phyloP scores from a whole-genome alignment of 2,113 vertebrate genomes.

The Muscicapa adusta region DNA sequence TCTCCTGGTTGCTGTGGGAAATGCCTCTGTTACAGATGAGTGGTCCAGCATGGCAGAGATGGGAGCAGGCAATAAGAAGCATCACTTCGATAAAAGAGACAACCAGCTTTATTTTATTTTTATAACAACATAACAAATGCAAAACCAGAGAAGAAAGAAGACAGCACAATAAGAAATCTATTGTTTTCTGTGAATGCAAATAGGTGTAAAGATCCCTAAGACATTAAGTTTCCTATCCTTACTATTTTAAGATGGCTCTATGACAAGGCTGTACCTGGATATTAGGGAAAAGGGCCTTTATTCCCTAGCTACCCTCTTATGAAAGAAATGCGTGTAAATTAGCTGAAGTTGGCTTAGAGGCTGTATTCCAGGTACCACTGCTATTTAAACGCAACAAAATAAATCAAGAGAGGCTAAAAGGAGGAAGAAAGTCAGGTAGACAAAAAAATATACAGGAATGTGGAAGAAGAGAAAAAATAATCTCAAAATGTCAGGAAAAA shows the following conservation, averaged over 20 bases:
- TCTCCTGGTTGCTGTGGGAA: not conserved
- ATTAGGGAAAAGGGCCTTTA: not conserved
- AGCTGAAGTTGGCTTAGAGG: not conserved
- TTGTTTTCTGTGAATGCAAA: not conserved
- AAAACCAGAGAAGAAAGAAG: not conserved
- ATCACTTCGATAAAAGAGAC: not conserved
- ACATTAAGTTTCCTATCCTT: not conserved
- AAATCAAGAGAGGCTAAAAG: not conserved
- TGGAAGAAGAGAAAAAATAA: not conserved
- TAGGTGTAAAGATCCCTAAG: not conserved
- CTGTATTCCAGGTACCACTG: not conserved
- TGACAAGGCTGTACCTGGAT: not conserved
- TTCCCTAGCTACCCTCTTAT: not conserved
- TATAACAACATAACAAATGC: not conserved
- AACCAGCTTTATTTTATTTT: not conserved
- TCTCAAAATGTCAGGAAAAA: not conserved
- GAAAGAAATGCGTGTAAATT: not conserved
- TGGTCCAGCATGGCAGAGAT: not conserved
- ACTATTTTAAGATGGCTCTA: rapidly evolving
- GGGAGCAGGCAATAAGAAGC: not conserved
- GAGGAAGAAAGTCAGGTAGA: not conserved
- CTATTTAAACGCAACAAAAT: not conserved
- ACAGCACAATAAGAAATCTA: not conserved
- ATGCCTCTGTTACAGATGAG: not conserved
- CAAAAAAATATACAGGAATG: not conserved